phyloP scores from a whole-genome alignment of 2,888 invertebrate genomes.

The Ephialtes manifestator region DNA sequence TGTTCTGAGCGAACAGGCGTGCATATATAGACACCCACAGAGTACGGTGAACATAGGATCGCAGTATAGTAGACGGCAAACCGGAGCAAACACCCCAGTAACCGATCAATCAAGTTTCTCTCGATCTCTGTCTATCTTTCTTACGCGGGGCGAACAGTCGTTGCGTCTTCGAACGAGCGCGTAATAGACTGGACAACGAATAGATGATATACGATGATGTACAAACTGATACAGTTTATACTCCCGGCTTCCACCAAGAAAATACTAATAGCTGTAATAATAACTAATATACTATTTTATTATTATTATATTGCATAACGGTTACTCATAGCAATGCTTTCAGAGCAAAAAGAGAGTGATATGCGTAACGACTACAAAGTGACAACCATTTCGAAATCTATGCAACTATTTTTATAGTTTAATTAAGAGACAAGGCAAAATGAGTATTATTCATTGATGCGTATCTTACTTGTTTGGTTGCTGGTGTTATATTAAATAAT shows the following conservation, averaged over 20 bases:
- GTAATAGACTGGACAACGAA: slow-evolving; percentile 74
- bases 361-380: no score
- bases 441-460: no score
- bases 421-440: no score
- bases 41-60: slow-evolving; percentile 34
- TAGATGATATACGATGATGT: slow-evolving; percentile 64
- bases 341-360: no score
- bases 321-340: no score
- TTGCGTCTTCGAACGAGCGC: slow-evolving; percentile 70
- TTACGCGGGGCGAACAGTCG: slow-evolving; percentile 37
- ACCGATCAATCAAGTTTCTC: slow-evolving; percentile 82
- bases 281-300: neutral
- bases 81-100: slow-evolving; percentile 85
- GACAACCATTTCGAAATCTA: no score
- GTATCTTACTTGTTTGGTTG: no score
- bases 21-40: slow-evolving; percentile 20
- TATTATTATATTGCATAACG: no score
- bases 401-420: no score
- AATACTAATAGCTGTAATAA: slow-evolving; percentile 35
- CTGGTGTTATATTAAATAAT: no score
- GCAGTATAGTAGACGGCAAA: slow-evolving; percentile 79
- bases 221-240: slow-evolving; percentile 52
- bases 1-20: slow-evolving; percentile 55
- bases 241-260: slow-evolving; percentile 29
- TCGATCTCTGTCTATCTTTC: slow-evolving; percentile 79